Evolutionary conservation across 2,888 invertebrate genomes (phyloP), one percentile per base, ranked within the genome.

Genomic region (Acholoe squamosa): DNA sequence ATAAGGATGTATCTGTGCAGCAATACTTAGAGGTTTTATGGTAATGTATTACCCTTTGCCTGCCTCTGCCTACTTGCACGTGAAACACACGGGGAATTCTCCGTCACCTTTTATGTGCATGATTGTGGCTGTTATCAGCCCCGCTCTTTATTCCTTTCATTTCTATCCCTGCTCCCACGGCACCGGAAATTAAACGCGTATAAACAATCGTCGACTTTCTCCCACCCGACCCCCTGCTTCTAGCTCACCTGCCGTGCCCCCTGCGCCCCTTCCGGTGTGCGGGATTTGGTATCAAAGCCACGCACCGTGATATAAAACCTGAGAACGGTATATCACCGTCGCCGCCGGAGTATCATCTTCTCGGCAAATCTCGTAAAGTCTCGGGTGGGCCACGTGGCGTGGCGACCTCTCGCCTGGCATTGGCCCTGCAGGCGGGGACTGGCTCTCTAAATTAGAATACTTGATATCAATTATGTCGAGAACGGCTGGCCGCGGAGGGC

Each of bases 131-230:
- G 19, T 43, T 43, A 80, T 80, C 7, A 80, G 33, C 80, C 5
- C 22, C 80, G 80, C n/a, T 16, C 80, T n/a, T 71, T 71, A 25
- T 71, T 28, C 25, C 71, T 28, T 71, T 71, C 14, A n/a, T 22
- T 43, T 80, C 16, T 22, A 33, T 7, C 80, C 80, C 33, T 14
- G 43, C 33, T 1, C 80, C 43, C 28, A 33, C 28, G 86, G 1
- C 22, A 19, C 56, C 86, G 86, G 86, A 86, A 86, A 86, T 86
- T 86, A 86, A 86, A 25, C 86, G 86, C 86, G 31, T 86, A 86
- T 86, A 86, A 86, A 56, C 86, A 86, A 86, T 86, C 28, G 56
- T 51, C 54, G 31, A 86, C 86, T 86, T 86, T 86, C 86, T 31
- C 86, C 86, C 25, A 14, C 16, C 19, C 31, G 19, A 12, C 86